Base-by-base conservation (phyloP, 2,888 invertebrate genomes). In the Caenorhabditis sinica region DNA sequence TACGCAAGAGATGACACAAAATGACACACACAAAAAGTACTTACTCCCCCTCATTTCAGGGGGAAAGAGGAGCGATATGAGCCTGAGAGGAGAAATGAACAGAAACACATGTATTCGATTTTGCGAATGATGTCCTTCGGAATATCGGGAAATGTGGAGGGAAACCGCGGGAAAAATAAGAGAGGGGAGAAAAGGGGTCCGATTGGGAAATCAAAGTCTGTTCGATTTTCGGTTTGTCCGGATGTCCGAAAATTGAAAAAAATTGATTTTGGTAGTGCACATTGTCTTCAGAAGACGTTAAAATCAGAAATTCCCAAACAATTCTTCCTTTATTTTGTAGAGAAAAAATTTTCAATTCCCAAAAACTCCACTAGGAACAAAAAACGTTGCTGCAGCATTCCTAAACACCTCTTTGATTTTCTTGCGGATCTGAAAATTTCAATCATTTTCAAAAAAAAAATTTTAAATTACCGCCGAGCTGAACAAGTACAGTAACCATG, bases 21-120 rank as follows among this genome's bases (percentile, higher is more conserved):
- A 58, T 40, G 73, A 60, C 40, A 40, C 33, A 40, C 43, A 61
- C 30, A 53, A 65, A 79, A 65, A 79, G 79, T 79, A 72, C 79
- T 79, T 58, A 79, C 79, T 79, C 79, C 79, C 72, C 72, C 71
- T 79, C 79, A 71, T 72, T 72, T 36, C 36, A 56, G 13, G 56
- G 28, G 49, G 25, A 28, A 20, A 11, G 49, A 49, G 2, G 65
- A 6, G 58, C 33, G 49, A 72, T 69, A 40, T 20, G 25, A 69
- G 53, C 6, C 15, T 40, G 56, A 40, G 33, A 17, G 63, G 74
- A 30, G 63, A 40, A 36, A 40, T 76, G 77, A 79, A 79, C 79
- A 79, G 79, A 79, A 79, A 79, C 79, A 79, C 45, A 79, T 79
- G 79, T 71, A 61, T 56, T 56, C 56, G 9, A 56, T 56, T 17